phyloP scores from a whole-genome alignment of 2,888 invertebrate species.

The Uloborus plumipes region DNA sequence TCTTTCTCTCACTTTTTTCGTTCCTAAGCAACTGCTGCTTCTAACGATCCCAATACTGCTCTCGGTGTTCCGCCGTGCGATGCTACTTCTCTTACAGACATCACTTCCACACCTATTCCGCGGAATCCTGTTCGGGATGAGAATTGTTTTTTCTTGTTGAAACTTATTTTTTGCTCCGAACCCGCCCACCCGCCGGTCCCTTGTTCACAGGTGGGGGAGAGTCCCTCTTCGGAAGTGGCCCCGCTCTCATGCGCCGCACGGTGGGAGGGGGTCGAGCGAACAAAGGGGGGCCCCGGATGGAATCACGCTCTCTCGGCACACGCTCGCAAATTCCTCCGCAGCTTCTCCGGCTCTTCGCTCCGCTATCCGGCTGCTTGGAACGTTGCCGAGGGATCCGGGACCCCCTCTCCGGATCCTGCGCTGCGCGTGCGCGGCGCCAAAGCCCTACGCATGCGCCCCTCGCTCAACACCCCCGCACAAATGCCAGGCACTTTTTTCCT shows the following conservation, averaged over 20 bases:
- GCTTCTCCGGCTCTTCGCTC: slow-evolving; percentile 35
- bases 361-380: slow-evolving; percentile 45
- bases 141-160: neutral
- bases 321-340: slow-evolving; percentile 51
- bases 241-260: slow-evolving; percentile 36
- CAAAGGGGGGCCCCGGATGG: slow-evolving; percentile 24
- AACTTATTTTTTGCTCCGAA: slow-evolving; percentile 30
- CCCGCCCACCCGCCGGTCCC: slow-evolving; percentile 62
- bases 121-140: too few species aligned
- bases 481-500: slow-evolving; percentile 13
- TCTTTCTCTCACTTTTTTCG: slow-evolving; percentile 12
- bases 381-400: slow-evolving; percentile 35
- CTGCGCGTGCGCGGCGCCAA: slow-evolving; percentile 16
- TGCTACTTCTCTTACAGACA: neutral
- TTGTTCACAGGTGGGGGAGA: slow-evolving; percentile 49
- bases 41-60: slow-evolving; percentile 25
- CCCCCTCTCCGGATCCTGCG: slow-evolving; percentile 8
- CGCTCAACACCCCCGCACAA: slow-evolving; percentile 56
- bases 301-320: slow-evolving; percentile 30
- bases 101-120: neutral
- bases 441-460: slow-evolving; percentile 27
- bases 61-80: slow-evolving; percentile 17
- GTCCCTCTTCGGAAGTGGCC: slow-evolving; percentile 32
- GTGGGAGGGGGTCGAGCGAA: slow-evolving; percentile 6
- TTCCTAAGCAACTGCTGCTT: slow-evolving; percentile 34